Evolutionary conservation across 2,113 vertebrate genomes (phyloP), one percentile per base, ranked within the genome.

Genomic region (Alethe castanea): DNA sequence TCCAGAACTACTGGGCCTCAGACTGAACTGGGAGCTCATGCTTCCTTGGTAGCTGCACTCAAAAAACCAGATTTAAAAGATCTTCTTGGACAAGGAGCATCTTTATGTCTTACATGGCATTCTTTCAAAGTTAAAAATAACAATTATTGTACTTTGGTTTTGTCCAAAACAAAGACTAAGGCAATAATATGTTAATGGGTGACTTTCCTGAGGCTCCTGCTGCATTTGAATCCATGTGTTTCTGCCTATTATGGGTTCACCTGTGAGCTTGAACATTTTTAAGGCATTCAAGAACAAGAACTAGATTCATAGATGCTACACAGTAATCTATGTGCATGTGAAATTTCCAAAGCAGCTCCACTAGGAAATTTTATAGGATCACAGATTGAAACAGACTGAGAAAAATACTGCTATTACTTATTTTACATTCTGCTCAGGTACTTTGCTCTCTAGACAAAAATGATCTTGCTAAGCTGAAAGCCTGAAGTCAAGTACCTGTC

Each of bases 331-430:
- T 17, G 19, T 50, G 31, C n/a, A 26, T 0, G 0, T 77, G 60
- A 78, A 42, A 73, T 78, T 91, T 66, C 81, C 69, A 54, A 50
- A 87, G 38, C 14, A 84, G 29, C 15, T 92, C 60, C n/a, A 47
- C 23, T 12, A 20, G 25, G 19, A 65, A 45, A 42, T 57, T 77
- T 86, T 64, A 72, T 60, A 40, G 38, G 35, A 48, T n/a, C 57
- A 35, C 14, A 62, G 6, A 16, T 10, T 52, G 54, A 88, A 88
- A 73, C 3, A 53, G 59, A 28, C 40, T 3, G 3, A 50, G 50
- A 65, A 80, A 56, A 88, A 67, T 60, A 72, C 28, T 65, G 40
- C 42, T 73, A 2, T 61, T 19, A 45, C 33, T 86, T 71, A 33
- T 14, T 78, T 90, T 65, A 50, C 20, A 33, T 79, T 60, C 47